These are phyloP conservation scores for Limnephilus rhombicus DNA, from an alignment of 2,888 invertebrate species.

Conservation along the genomic window DNA sequence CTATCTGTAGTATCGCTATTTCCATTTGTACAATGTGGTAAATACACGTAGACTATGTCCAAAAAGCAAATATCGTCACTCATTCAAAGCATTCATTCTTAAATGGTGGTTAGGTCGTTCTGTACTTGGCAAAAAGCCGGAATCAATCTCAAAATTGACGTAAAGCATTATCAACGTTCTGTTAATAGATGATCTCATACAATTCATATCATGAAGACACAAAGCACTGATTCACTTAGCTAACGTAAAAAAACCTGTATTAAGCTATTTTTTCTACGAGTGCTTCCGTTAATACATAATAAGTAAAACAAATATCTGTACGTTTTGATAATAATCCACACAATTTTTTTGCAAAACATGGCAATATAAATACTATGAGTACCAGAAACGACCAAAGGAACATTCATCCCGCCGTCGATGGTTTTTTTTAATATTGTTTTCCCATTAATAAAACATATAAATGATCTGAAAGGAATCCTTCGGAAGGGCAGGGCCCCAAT, in stretches of 20 bases:
- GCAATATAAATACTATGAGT: slow-evolving; percentile 21
- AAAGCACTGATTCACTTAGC: background rate
- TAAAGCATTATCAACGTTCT: background rate
- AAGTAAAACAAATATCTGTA: background rate
- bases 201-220: background rate
- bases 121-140: background rate
- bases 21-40: background rate
- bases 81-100: too few species aligned
- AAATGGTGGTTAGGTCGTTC: background rate
- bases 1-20: background rate
- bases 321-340: background rate
- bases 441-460: slow-evolving; percentile 50
- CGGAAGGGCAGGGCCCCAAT: slow-evolving; percentile 57
- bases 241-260: too few species aligned
- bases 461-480: slow-evolving; percentile 48
- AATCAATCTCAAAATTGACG: slow-evolving; percentile 11
- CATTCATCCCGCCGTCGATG: slow-evolving; percentile 1
- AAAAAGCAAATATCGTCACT: background rate
- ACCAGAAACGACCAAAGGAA: background rate
- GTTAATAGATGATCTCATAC: slow-evolving; percentile 6
- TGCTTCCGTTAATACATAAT: background rate
- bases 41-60: background rate
- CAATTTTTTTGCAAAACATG: background rate
- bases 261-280: background rate
- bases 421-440: slow-evolving; percentile 37